Conservation (phyloP, 2,113 vertebrate species). For the Aramus guarauna region DNA sequence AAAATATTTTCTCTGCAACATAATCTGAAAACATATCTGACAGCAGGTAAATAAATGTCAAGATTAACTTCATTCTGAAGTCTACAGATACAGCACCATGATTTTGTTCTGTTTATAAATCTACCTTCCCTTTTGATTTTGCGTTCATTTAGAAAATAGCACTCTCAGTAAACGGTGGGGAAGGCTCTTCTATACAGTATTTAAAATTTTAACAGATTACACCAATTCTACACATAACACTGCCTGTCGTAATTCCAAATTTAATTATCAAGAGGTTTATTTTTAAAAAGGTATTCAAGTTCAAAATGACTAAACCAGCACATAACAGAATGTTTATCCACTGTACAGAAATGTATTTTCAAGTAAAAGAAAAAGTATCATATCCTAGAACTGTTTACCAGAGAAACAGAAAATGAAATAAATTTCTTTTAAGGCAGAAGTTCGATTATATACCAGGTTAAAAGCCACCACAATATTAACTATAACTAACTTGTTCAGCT, state of each 20-base stretch:
- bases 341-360: background rate
- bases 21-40: background rate
- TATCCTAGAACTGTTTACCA: background rate
- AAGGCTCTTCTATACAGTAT: background rate
- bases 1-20: background rate
- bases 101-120: background rate
- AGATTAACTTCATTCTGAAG: background rate
- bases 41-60: background rate
- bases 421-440: constrained; percentile 36
- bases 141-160: background rate
- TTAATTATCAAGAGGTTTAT: background rate
- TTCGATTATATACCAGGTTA: background rate
- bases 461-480: background rate
- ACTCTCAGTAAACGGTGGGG: background rate
- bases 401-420: background rate
- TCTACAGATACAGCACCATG: constrained; percentile 7
- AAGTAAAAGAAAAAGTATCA: background rate
- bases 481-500: background rate
- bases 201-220: background rate
- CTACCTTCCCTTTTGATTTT: constrained; percentile 10
- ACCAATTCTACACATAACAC: background rate
- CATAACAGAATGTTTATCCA: background rate
- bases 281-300: background rate
- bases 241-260: background rate
- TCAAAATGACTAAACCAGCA: background rate